phyloP scores from a whole-genome alignment of 1,140 invertebrate species.

The Macrotrachela quadricornifera region DNA sequence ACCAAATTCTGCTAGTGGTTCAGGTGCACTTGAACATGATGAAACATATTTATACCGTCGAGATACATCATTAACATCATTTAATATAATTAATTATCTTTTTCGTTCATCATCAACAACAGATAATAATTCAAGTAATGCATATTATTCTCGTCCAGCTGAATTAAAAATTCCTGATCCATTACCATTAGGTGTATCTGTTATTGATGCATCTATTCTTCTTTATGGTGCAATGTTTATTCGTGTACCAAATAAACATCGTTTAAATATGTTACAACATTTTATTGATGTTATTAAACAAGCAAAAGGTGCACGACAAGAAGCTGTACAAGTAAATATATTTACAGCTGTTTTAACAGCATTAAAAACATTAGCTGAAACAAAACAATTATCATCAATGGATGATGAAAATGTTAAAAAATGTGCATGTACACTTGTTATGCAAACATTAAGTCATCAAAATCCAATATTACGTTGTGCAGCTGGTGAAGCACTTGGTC shows the following conservation, averaged over 20 bases:
- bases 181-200: conserved; percentile 76
- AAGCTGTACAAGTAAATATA: conserved; percentile 87
- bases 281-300: conserved; percentile 78
- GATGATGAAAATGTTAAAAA: conserved; percentile 72
- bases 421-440: conserved; percentile 53
- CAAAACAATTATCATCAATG: conserved; percentile 45
- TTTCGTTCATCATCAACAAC: background rate
- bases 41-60: conserved; percentile 60
- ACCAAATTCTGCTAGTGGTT: conserved; percentile 71
- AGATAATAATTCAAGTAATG: background rate
- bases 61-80: too few species aligned
- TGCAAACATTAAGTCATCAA: conserved; percentile 50
- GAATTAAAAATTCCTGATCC: conserved; percentile 44
- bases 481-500: conserved; percentile 60
- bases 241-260: conserved; percentile 73
- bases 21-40: conserved; percentile 83
- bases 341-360: conserved; percentile 75
- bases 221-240: conserved; percentile 83
- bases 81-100: background rate
- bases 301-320: conserved; percentile 66
- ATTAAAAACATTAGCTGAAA: conserved; percentile 60
- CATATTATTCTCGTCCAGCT: background rate
- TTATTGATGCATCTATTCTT: conserved; percentile 75
- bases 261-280: conserved; percentile 84
- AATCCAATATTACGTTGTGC: conserved; percentile 68